Conservation (phyloP, 2,888 invertebrate species). For the Blera fallax region DNA sequence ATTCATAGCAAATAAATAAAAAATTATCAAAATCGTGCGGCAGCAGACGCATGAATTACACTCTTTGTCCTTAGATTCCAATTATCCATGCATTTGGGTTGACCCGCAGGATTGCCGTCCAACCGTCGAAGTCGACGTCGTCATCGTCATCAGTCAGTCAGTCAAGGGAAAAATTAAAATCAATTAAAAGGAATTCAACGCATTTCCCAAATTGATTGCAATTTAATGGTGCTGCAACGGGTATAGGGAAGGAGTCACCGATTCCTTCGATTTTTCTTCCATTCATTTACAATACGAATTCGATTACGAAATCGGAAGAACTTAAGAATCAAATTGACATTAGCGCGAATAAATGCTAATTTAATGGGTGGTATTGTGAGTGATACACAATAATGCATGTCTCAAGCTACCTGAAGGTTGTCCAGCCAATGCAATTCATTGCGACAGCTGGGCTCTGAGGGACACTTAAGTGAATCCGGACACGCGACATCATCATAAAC, state of each 20-base stretch:
- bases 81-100: conserved; percentile 58
- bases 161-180: conserved; percentile 64
- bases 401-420: conserved; percentile 4
- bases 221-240: conserved; percentile 48
- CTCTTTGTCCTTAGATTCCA: conserved; percentile 61
- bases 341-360: conserved; percentile 38
- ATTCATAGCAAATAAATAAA: background rate
- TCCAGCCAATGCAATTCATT: background rate
- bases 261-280: background rate
- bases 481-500: conserved; percentile 36
- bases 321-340: conserved; percentile 31
- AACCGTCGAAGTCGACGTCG: background rate
- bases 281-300: conserved; percentile 36
- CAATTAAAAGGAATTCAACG: conserved; percentile 63
- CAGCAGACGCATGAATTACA: conserved; percentile 17
- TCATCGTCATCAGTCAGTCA: conserved; percentile 20
- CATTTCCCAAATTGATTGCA: conserved; percentile 63
- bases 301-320: background rate
- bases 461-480: background rate
- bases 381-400: background rate
- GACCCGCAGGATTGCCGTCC: conserved; percentile 60
- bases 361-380: conserved; percentile 1
- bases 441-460: conserved; percentile 20
- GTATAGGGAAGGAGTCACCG: background rate
- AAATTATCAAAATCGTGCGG: background rate